These are phyloP conservation scores for Myathropa florea DNA, from an alignment of 2,888 invertebrate genomes.

Conservation along the genomic window DNA sequence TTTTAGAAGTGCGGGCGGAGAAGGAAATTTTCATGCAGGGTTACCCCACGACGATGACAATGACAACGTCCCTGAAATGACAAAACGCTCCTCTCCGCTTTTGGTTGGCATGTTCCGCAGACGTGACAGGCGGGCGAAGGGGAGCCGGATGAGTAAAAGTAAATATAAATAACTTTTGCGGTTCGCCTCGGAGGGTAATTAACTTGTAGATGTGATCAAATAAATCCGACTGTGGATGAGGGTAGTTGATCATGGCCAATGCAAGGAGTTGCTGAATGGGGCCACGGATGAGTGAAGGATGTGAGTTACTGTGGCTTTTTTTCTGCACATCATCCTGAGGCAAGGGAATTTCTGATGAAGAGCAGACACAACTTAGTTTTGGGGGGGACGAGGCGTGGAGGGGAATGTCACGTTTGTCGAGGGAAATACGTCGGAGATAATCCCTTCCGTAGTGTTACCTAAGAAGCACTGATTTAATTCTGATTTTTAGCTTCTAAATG, in stretches of 20 bases:
- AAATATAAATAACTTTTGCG: conserved; percentile 67
- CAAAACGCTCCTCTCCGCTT: conserved; percentile 7
- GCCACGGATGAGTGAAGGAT: not conserved
- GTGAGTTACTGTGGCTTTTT: too few species aligned
- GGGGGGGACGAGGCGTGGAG: too few species aligned
- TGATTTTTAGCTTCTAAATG: too few species aligned
- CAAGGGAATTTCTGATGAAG: too few species aligned
- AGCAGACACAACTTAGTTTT: too few species aligned
- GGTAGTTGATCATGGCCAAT: conserved; percentile 15
- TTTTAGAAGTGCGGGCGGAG: conserved; percentile 23
- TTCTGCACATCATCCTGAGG: too few species aligned
- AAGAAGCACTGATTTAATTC: too few species aligned
- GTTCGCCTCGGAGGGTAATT: conserved; percentile 62
- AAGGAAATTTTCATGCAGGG: conserved; percentile 18
- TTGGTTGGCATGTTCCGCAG: conserved; percentile 8
- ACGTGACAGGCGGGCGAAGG: conserved; percentile 14
- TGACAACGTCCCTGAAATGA: not conserved
- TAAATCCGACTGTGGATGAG: conserved; percentile 23
- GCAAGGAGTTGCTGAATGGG: not conserved
- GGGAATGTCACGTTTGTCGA: too few species aligned
- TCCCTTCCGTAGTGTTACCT: too few species aligned
- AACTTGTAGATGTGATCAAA: conserved; percentile 64
- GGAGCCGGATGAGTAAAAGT: conserved; percentile 17
- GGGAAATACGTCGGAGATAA: too few species aligned
- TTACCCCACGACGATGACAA: not conserved